These are phyloP conservation scores for Pomatorhinus ruficollis DNA, from an alignment of 2,113 vertebrate genomes.

Conservation along the genomic window DNA sequence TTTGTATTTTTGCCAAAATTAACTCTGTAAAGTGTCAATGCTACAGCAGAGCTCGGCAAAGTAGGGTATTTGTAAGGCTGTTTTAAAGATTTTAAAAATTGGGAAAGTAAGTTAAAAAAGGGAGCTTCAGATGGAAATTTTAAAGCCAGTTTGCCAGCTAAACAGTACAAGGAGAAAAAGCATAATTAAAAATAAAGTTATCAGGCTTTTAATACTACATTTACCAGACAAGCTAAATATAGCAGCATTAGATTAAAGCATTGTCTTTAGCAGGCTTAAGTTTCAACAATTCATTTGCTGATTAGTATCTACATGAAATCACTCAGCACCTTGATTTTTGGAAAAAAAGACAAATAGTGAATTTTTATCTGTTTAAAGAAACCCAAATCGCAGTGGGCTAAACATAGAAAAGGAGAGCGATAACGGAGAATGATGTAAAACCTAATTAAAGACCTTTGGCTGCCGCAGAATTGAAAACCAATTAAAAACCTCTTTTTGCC, in stretches of 20 bases:
- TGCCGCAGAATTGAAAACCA: background rate
- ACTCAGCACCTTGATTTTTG: background rate
- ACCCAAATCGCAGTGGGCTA: background rate
- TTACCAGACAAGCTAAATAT: background rate
- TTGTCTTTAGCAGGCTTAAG: background rate
- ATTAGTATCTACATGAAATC: background rate
- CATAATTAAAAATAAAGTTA: background rate
- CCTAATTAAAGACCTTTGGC: constrained; percentile 36
- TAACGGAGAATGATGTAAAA: background rate
- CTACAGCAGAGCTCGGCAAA: background rate
- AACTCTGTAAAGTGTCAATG: background rate
- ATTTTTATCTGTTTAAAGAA: background rate
- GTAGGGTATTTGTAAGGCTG: background rate
- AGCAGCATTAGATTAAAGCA: background rate
- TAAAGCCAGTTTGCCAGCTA: background rate
- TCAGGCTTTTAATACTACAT: background rate
- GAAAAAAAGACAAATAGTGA: background rate
- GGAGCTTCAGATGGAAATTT: background rate
- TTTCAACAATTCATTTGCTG: background rate
- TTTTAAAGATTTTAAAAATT: background rate
- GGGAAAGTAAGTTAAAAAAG: background rate
- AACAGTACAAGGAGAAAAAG: background rate
- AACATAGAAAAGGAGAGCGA: background rate
- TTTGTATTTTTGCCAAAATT: background rate
- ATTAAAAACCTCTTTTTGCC: constrained; percentile 12